Conservation (phyloP, 2,113 vertebrate species). For the Vicugna pacos region DNA sequence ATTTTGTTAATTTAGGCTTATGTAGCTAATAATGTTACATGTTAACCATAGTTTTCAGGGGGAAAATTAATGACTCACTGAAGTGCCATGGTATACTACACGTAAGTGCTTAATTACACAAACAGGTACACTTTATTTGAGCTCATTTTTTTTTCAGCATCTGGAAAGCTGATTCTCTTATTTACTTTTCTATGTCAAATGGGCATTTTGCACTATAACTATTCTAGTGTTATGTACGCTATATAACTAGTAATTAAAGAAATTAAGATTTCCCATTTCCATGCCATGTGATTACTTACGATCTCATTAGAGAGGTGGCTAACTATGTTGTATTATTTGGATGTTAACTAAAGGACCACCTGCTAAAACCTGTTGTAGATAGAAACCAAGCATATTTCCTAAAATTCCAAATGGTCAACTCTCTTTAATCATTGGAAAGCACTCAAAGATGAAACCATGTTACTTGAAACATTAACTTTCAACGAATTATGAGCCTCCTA, state of each 20-base stretch:
- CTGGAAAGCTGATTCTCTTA: background rate
- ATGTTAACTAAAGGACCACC: background rate
- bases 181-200: background rate
- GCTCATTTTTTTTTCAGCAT: background rate
- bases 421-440: background rate
- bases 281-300: background rate
- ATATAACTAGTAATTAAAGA: background rate
- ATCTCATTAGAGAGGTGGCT: background rate
- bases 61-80: background rate
- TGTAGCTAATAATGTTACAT: background rate
- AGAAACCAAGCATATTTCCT: background rate
- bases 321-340: background rate
- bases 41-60: background rate
- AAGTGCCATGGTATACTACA: background rate
- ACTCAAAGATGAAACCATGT: background rate
- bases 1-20: conserved; percentile 6
- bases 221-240: no score
- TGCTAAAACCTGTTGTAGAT: background rate
- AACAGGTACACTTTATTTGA: background rate
- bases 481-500: background rate
- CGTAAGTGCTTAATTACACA: background rate
- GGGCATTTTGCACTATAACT: background rate
- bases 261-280: background rate
- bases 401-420: background rate
- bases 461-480: background rate